Base-by-base conservation (phyloP, 2,113 vertebrate species). In the Sarotherodon lohbergeri region DNA sequence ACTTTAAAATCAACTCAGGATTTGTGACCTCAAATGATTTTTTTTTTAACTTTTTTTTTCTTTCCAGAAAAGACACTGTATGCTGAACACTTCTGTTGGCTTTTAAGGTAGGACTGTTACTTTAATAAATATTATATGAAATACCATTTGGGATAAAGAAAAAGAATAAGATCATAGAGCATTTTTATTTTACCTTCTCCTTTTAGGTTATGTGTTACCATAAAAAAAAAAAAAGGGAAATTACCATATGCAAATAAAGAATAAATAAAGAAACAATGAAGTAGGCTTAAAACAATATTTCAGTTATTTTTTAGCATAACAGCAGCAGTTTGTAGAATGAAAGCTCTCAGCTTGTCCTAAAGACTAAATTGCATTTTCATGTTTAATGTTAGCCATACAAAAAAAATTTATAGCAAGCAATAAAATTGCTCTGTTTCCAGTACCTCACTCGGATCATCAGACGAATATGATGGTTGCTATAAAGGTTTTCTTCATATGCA, bases 401-500 rank as follows among this genome's bases (percentile, higher is more conserved):
- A 29, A 78, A 50, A 32, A 9, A 19, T 32, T 66, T 66, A 66
- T 22, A 22, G 34, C 11, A 66, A 39, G 34, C 34, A 39, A 66
- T 66, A 22, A 66, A 39, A 22, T 4, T 39, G 24, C 29, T 9
- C 50, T 55, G 80, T 29, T 11, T 29, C 0, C 39, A 81, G 43
- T 17, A 48, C 24, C 16, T 56, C 13, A 39, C 32, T 66, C 34
- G 56, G 66, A 63, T 54, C 29, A 43, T 73, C 71, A 59, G 29
- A 19, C 48, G 85, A 84, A 34, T 57, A 95, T 95, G 94, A 61
- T 34, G 29, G 57, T 16, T 41, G 46, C 43, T 84, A 9, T 86
- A 9, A 86, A 73, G 59, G 7, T 88, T 86, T 66, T 93, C 79
- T 43, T 95, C 57, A 52, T 92, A 29, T 90, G 66, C 80, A 86